Evolutionary conservation across 2,888 invertebrate genomes (phyloP), one percentile per base, ranked within the genome.

Genomic region (Bembecia ichneumoniformis): DNA sequence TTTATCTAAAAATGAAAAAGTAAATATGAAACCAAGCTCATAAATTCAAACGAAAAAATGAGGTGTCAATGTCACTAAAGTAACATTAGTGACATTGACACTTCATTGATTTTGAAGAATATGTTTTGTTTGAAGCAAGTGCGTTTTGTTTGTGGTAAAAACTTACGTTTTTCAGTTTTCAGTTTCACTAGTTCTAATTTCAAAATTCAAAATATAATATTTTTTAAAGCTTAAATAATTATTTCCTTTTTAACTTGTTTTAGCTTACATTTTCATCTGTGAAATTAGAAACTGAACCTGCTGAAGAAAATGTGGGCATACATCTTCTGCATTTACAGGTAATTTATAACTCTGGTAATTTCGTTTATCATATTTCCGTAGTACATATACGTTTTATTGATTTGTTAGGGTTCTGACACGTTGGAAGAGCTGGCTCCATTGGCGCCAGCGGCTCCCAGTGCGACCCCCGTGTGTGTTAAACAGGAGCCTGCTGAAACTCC

Each of bases 361-460:
- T 34, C 3, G 17, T 43, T 9, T 43, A 43, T 14, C 43, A 13
- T 13, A n/a, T 13, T 14, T 43, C 3, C 14, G 14, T 43, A 16
- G 35, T 10, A 13, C 28, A 35, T 46, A 5, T 34, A n/a, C 16
- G 16, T 40, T 11, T n/a, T 10, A 40, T 7, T 40, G 13, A 11
- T 40, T 43, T 20, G 2, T 3, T 43, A 53, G 53, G 53, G 51
- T 14, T n/a, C 51, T 43, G 54, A 64, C 16, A 65, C 68, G 3
- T 56, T 80, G 71, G 88, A 87, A 63, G 87, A 87, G 68, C 63
- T 87, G 72, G 77, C 74, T 46, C 77, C 81, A 57, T 74, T 81
- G 64, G 77, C 84, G 57, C 88, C 87, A 35, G 80, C 86, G 49
- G 86, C 74, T 9, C 88, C 88, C 3, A 74, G 87, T 3, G 84